A percentile compares a stretch with the other conserved stretches of the same genome.
Conservation (phyloP, 1,140 invertebrate genomes). For the Drosophila subobscura region DNA sequence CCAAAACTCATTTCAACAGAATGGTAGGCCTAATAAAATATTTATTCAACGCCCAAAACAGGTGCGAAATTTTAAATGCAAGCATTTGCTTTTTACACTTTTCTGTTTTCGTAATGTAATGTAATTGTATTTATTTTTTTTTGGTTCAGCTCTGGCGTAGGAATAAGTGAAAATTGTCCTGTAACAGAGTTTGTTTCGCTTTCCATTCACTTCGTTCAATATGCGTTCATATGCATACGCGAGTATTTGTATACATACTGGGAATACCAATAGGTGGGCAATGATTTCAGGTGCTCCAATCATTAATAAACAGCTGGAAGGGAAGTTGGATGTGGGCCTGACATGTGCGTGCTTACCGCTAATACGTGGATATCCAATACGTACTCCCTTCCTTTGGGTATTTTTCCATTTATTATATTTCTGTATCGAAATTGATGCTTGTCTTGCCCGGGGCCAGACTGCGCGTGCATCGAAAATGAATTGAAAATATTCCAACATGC, state of each 20-base stretch:
- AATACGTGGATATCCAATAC: conserved; percentile 29
- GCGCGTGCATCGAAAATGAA: background rate
- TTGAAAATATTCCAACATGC: conserved; percentile 13
- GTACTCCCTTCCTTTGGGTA: conserved; percentile 12
- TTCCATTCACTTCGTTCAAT: conserved; percentile 44
- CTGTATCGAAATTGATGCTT: background rate
- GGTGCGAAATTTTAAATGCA: conserved; percentile 68
- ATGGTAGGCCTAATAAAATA: conserved; percentile 62
- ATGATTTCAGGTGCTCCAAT: conserved; percentile 35
- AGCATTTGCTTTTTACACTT: conserved; percentile 52
- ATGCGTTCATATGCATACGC: conserved; percentile 33
- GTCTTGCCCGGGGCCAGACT: background rate
- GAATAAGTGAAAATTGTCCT: conserved; percentile 30
- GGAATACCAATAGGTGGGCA: conserved; percentile 12
- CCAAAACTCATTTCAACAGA: conserved; percentile 52
- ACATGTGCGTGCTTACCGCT: conserved; percentile 48
- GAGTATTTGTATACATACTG: conserved; percentile 16
- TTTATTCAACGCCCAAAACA: conserved; percentile 60
- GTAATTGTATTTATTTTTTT: conserved; percentile 66
- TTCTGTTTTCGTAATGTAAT: conserved; percentile 49
- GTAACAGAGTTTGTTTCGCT: conserved; percentile 27
- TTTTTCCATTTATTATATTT: conserved; percentile 31
- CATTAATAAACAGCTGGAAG: conserved; percentile 50
- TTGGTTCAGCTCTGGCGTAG: conserved; percentile 13
- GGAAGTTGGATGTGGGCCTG: background rate